phyloP scores from a whole-genome alignment of 1,140 invertebrate genomes.

The Holcopasites calliopsidis region DNA sequence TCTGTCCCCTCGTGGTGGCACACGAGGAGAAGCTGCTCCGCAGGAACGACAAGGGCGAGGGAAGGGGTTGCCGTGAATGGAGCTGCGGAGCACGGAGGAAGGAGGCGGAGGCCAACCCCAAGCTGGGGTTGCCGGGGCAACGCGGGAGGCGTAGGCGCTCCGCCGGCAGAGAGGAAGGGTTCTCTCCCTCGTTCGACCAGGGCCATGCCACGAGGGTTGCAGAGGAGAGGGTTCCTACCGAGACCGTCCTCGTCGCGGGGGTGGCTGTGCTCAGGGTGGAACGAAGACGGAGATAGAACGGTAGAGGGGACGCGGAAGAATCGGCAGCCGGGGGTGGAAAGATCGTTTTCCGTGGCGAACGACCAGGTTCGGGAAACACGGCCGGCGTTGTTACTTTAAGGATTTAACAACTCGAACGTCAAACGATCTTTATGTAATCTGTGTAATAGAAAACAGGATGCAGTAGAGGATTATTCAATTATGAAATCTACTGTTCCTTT shows the following conservation, averaged over 20 bases:
- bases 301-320: background rate
- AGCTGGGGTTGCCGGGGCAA: conserved; percentile 78
- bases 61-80: conserved; percentile 73
- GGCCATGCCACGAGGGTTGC: conserved; percentile 56
- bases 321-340: conserved; percentile 7
- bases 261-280: background rate
- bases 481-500: too few relatives aligned
- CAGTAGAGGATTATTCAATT: too few relatives aligned
- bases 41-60: conserved; percentile 22
- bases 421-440: too few relatives aligned
- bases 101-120: conserved; percentile 77
- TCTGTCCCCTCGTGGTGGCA: background rate
- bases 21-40: conserved; percentile 47
- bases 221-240: conserved; percentile 39
- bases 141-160: conserved; percentile 76
- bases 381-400: conserved; percentile 11
- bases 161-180: conserved; percentile 63
- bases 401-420: too few relatives aligned
- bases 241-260: conserved; percentile 37
- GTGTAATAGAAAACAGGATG: too few relatives aligned
- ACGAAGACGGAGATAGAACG: background rate
- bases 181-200: conserved; percentile 65
- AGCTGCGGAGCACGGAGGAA: conserved; percentile 72
- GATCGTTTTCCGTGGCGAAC: conserved; percentile 23
- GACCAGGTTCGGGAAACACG: conserved; percentile 32